Conservation (phyloP, 2,797 vertebrate genomes). For the Coregonus suidteri region DNA sequence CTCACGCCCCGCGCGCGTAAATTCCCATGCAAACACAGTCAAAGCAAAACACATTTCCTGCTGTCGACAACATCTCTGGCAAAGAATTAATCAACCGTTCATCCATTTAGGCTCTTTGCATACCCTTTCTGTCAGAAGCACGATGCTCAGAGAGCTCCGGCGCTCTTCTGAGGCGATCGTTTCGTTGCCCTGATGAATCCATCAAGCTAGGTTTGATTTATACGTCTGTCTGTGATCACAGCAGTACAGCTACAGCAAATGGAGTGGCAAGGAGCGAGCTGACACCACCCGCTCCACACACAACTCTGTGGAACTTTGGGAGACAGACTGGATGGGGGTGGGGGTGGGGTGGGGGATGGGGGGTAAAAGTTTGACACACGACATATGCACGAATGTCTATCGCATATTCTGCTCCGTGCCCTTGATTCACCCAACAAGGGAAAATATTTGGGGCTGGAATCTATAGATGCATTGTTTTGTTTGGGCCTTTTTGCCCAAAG, state of each 20-base stretch:
- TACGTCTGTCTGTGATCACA: slow-evolving; percentile 99
- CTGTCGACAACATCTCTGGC: slow-evolving; percentile 96
- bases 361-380: slow-evolving; percentile 72
- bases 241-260: slow-evolving; percentile 99
- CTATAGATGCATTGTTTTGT: slow-evolving; percentile 75
- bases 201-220: slow-evolving; percentile 99
- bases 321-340: slow-evolving; percentile 67
- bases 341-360: slow-evolving; percentile 59
- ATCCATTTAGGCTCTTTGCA: slow-evolving; percentile 99
- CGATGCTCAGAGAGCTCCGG: slow-evolving; percentile 86
- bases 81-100: slow-evolving; percentile 99
- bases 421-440: slow-evolving; percentile 65
- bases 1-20: slow-evolving; percentile 85
- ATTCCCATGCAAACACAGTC: slow-evolving; percentile 93
- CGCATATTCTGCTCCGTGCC: slow-evolving; percentile 64
- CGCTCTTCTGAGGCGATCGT: slow-evolving; percentile 88
- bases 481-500: slow-evolving; percentile 59
- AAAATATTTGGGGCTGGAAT: slow-evolving; percentile 58
- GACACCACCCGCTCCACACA: slow-evolving; percentile 71
- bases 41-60: slow-evolving; percentile 96
- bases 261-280: slow-evolving; percentile 93
- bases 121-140: slow-evolving; percentile 98
- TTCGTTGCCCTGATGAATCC: slow-evolving; percentile 97
- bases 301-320: slow-evolving; percentile 49
- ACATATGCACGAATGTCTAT: slow-evolving; percentile 61